Evolutionary conservation across 2,797 vertebrate species (phyloP).

Genomic region (Rhinophrynus dorsalis): DNA sequence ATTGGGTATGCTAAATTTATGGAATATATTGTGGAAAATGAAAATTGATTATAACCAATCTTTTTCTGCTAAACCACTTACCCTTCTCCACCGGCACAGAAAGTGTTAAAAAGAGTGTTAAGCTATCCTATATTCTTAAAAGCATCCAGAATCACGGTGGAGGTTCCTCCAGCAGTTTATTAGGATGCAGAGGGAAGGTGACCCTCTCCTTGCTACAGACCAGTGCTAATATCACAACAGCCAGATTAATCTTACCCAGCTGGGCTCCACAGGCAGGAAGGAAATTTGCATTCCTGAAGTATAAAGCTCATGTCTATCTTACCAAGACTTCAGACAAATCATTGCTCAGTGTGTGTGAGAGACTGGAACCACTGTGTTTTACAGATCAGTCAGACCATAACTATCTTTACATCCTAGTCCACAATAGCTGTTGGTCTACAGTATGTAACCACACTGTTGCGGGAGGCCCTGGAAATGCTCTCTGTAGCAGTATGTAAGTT

Average conservation of each 20-base stretch:
- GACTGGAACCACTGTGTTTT: background rate
- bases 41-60: too few species aligned
- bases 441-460: background rate
- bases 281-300: constrained; percentile 17
- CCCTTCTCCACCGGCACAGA: too few species aligned
- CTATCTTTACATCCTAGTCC: background rate
- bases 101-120: too few species aligned
- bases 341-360: background rate
- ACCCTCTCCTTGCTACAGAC: background rate
- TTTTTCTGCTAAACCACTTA: too few species aligned
- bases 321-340: background rate
- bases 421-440: background rate
- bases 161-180: too few species aligned
- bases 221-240: background rate
- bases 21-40: too few species aligned
- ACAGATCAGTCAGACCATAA: background rate
- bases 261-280: constrained; percentile 6
- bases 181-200: too few species aligned
- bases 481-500: too few species aligned
- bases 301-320: constrained; percentile 11
- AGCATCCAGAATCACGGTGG: too few species aligned
- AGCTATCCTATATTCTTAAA: too few species aligned
- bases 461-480: background rate
- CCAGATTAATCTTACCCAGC: background rate
- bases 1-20: too few species aligned